Evolutionary conservation across 2,888 invertebrate genomes (phyloP).

Genomic region (Drosophila prolongata): DNA sequence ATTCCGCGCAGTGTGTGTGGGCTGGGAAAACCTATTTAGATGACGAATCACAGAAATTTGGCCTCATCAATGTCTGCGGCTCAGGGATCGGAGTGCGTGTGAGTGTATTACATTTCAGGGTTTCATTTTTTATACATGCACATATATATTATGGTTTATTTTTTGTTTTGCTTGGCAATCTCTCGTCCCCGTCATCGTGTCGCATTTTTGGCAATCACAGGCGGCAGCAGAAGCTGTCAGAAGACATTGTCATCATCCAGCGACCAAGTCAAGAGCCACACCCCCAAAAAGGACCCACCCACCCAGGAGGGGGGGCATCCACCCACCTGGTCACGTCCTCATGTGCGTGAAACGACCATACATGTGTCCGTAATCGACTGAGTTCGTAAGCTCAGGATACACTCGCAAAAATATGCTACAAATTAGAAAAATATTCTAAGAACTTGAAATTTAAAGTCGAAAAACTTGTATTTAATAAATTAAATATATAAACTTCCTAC

Average conservation of each 20-base stretch:
- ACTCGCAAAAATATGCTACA: neutral
- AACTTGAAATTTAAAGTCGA: too few relatives aligned
- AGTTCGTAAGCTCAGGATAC: constrained; percentile 27
- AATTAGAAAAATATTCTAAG: too few relatives aligned
- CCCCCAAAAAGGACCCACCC: neutral
- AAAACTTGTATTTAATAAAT: too few relatives aligned
- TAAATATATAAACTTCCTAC: too few relatives aligned
- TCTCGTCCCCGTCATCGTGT: constrained; percentile 74
- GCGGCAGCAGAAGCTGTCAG: constrained; percentile 72
- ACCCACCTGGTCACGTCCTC: constrained; percentile 64
- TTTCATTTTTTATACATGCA: constrained; percentile 44
- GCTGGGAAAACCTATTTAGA: constrained; percentile 71
- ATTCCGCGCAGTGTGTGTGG: constrained; percentile 50
- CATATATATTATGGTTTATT: constrained; percentile 13
- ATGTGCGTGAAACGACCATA: constrained; percentile 53
- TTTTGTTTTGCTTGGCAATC: constrained; percentile 62
- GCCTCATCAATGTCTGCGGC: constrained; percentile 76
- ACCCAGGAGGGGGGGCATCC: constrained; percentile 12
- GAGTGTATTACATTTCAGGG: constrained; percentile 76
- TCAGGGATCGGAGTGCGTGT: constrained; percentile 53
- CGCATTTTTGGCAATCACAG: constrained; percentile 80
- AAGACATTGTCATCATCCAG: constrained; percentile 77
- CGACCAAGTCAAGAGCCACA: constrained; percentile 39
- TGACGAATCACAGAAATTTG: constrained; percentile 81
- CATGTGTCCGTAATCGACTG: constrained; percentile 70